phyloP scores from a whole-genome alignment of 2,888 invertebrate species.

The Drosophila fulvimacula region DNA sequence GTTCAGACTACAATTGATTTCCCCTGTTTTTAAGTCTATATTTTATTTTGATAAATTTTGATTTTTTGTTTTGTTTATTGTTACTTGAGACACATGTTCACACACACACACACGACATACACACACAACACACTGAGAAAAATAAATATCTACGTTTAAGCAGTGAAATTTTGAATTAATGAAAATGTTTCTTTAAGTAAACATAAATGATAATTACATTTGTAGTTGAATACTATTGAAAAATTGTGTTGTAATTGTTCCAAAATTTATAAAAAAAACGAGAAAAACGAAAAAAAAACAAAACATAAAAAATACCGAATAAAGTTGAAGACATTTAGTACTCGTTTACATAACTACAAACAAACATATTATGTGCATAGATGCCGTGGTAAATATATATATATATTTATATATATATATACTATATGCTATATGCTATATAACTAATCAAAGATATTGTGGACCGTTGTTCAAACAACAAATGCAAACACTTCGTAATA shows the following conservation, averaged over 20 bases:
- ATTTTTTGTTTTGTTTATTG: slow-evolving; percentile 30
- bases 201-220: slow-evolving; percentile 34
- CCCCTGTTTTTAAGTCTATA: slow-evolving; percentile 1
- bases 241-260: slow-evolving; percentile 62
- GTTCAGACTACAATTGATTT: slow-evolving; percentile 15
- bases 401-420: background rate
- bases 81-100: slow-evolving; percentile 41
- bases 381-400: slow-evolving; percentile 15
- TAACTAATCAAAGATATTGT: slow-evolving; percentile 52
- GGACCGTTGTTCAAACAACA: slow-evolving; percentile 43
- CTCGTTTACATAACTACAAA: slow-evolving; percentile 27
- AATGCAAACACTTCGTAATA: slow-evolving; percentile 34
- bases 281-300: background rate
- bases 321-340: slow-evolving; percentile 40
- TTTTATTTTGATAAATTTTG: slow-evolving; percentile 9
- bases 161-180: slow-evolving; percentile 22
- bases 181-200: slow-evolving; percentile 33
- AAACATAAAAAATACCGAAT: slow-evolving; percentile 22
- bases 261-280: slow-evolving; percentile 27
- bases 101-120: slow-evolving; percentile 8
- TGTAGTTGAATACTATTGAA: slow-evolving; percentile 50
- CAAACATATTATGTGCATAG: slow-evolving; percentile 16
- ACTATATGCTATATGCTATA: slow-evolving; percentile 15
- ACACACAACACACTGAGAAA: slow-evolving; percentile 15
- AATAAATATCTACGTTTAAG: slow-evolving; percentile 17